phyloP scores from a whole-genome alignment of 2,888 invertebrate genomes.

The Malthinus flaveolus region DNA sequence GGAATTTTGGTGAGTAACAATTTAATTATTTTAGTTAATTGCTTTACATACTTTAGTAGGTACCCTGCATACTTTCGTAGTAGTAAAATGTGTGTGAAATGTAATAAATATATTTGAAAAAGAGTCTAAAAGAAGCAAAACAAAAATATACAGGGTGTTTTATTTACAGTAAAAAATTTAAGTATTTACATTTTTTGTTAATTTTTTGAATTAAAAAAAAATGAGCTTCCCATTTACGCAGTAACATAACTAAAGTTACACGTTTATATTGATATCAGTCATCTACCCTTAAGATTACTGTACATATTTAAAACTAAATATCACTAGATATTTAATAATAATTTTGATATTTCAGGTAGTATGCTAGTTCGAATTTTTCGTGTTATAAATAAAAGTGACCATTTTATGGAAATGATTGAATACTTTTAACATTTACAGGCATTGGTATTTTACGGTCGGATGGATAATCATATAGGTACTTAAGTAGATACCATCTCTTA shows the following conservation, averaged over 20 bases:
- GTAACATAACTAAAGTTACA: slow-evolving; percentile 43
- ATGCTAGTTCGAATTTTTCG: slow-evolving; percentile 1
- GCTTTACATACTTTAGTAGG: too few species aligned
- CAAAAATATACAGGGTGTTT: too few species aligned
- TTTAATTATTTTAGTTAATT: too few species aligned
- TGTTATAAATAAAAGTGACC: background rate
- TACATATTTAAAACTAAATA: slow-evolving; percentile 47
- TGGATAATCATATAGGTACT: slow-evolving; percentile 22
- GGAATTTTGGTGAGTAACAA: too few species aligned
- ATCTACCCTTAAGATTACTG: slow-evolving; percentile 49
- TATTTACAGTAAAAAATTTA: too few species aligned
- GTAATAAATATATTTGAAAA: too few species aligned
- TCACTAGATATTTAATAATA: slow-evolving; percentile 34
- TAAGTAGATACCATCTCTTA: slow-evolving; percentile 24
- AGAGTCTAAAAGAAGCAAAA: too few species aligned
- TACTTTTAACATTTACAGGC: slow-evolving; percentile 1
- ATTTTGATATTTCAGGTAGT: slow-evolving; percentile 23
- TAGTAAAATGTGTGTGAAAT: too few species aligned
- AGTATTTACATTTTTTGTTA: background rate
- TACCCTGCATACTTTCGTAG: too few species aligned
- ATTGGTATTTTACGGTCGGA: slow-evolving; percentile 8
- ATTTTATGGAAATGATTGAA: background rate
- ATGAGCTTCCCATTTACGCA: slow-evolving; percentile 33
- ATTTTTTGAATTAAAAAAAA: slow-evolving; percentile 8
- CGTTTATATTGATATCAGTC: slow-evolving; percentile 47